phyloP scores from a whole-genome alignment of 35 echinoderm and acorn worm species.

The Eucidaris tribuloides region DNA sequence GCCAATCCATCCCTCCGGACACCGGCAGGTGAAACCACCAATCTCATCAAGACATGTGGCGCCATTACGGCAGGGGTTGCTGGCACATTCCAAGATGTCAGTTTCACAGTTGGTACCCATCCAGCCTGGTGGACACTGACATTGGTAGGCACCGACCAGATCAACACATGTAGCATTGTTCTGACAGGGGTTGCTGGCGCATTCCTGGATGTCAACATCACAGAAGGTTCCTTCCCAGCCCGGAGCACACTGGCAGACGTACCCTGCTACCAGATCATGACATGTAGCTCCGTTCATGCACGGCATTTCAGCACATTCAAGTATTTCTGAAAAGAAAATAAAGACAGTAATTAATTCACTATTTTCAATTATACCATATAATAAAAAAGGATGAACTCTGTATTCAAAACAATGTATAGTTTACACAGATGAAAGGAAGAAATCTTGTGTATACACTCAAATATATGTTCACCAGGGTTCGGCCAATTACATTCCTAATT shows the following conservation, averaged over 20 bases:
- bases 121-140: slow-evolving; percentile 26
- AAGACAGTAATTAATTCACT: not conserved
- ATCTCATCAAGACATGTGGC: slow-evolving; percentile 18
- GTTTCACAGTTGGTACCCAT: slow-evolving; percentile 34
- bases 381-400: not conserved
- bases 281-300: slow-evolving; percentile 89
- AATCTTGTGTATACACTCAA: not conserved
- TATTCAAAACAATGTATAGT: too few relatives aligned
- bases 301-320: slow-evolving; percentile 16
- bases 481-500: too few relatives aligned
- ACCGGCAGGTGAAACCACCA: slow-evolving; percentile 10
- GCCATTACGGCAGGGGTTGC: slow-evolving; percentile 42
- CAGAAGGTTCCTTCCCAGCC: not conserved
- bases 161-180: too few relatives aligned
- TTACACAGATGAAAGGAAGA: not conserved
- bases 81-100: slow-evolving; percentile 26
- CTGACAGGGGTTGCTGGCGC: too few relatives aligned
- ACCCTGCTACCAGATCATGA: slow-evolving; percentile 1
- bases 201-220: not conserved
- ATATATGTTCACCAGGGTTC: slow-evolving; percentile 20
- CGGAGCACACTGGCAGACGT: not conserved
- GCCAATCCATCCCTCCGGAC: slow-evolving; percentile 44
- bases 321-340: slow-evolving; percentile 2
- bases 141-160: not conserved
- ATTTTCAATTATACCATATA: not conserved